Conservation (phyloP, 2,888 invertebrate genomes). For the Ennomos quercinarius region DNA sequence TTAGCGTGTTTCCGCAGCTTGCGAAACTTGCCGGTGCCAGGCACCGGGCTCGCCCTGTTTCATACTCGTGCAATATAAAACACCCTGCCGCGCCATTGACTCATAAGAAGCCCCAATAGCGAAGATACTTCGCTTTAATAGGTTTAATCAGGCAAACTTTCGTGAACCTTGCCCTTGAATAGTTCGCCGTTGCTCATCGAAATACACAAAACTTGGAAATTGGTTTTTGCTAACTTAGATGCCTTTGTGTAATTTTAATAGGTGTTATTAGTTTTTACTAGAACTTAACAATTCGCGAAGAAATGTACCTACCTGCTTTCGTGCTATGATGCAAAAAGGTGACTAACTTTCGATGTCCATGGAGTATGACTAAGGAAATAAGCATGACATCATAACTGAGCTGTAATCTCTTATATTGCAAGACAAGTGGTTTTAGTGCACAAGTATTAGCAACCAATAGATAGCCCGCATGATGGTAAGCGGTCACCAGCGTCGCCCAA, state of each 20-base stretch:
- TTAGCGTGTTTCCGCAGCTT: constrained; percentile 70
- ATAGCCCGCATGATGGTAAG: no score
- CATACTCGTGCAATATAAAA: constrained; percentile 73
- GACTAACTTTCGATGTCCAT: no score
- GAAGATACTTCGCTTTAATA: constrained; percentile 73
- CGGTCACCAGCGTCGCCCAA: no score
- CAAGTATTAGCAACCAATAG: no score
- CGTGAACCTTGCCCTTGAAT: constrained; percentile 74
- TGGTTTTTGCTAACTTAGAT: constrained; percentile 40
- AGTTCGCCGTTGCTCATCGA: constrained; percentile 51
- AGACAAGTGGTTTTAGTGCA: no score
- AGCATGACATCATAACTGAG: no score
- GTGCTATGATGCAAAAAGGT: no score
- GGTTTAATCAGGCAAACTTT: constrained; percentile 77
- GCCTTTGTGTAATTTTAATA: constrained; percentile 18
- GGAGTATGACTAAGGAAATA: no score
- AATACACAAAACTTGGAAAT: constrained; percentile 47
- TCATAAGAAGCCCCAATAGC: constrained; percentile 72
- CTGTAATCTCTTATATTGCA: no score
- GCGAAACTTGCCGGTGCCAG: constrained; percentile 63
- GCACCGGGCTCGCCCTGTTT: constrained; percentile 59
- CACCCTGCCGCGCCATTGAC: constrained; percentile 71
- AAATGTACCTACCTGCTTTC: no score
- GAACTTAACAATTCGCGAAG: not conserved
- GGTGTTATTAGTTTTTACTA: constrained; percentile 1